Evolutionary conservation across 2,113 vertebrate species (phyloP), one percentile per base, ranked within the genome.

Genomic region (Egretta garzetta): DNA sequence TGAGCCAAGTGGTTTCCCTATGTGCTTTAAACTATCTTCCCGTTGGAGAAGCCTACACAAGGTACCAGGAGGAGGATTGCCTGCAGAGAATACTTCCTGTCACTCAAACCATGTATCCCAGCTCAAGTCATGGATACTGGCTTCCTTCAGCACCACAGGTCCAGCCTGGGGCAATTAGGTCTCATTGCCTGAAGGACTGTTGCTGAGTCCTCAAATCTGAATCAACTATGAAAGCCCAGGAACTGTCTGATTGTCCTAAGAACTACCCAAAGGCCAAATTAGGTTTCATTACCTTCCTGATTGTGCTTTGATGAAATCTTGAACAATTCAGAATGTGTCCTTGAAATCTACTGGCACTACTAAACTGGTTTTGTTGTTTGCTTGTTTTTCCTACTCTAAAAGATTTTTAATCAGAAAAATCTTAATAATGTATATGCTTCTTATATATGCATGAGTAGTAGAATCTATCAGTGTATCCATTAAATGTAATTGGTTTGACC

Each of bases 401-500:
- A 56, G 45, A 73, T 35, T 80, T 88, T 88, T 58, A 39, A 32
- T 39, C 23, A 32, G 21, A 74, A 87, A 94, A 71, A 37, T 27
- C 3, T 71, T 47, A 47, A 24, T 59, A 13, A 63, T 47, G 10
- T 45, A 1, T 23, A 4, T 52, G 12, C 39, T 28, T 85, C 27
- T 3, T 63, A n/a, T 16, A 12, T 12, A 59, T 2, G 0, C 12
- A 20, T 0, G 0, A 56, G 10, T 74, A 37, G 7, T 27, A 55
- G 63, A 55, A 81, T 59, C 15, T 66, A 4, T 33, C 58, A 66
- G 8, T 49, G 17, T 10, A 53, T 58, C 28, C 22, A 32, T 50
- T 62, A 71, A 70, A 90, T 33, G 4, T 55, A 41, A 41, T 21
- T 59, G 14, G 3, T 63, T 87, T 91, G 37, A 55, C 12, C 17